Evolutionary conservation across 2,888 invertebrate species (phyloP).

Genomic region (Pheosia gnoma): DNA sequence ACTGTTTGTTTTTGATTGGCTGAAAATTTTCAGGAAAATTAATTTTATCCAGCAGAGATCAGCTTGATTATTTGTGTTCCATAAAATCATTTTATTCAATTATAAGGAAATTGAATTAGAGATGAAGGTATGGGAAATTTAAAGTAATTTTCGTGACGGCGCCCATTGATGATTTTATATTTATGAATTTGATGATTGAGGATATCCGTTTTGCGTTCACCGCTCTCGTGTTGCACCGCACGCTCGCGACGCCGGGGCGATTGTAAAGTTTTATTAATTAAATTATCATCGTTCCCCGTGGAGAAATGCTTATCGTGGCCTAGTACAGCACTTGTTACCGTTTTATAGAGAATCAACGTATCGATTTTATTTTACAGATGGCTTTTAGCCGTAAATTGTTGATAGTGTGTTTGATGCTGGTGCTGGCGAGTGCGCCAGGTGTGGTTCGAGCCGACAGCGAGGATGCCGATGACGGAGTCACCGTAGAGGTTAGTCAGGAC

Average conservation of each 20-base stretch:
- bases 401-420: slow-evolving; percentile 58
- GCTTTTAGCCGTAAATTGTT: slow-evolving; percentile 60
- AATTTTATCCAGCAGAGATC: slow-evolving; percentile 39
- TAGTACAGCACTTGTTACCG: slow-evolving; percentile 12
- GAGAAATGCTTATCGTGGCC: slow-evolving; percentile 15
- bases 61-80: background rate
- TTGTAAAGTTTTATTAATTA: slow-evolving; percentile 34
- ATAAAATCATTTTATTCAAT: background rate
- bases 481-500: slow-evolving; percentile 69
- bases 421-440: slow-evolving; percentile 50
- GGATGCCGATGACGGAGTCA: slow-evolving; percentile 63
- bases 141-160: background rate
- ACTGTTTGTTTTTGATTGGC: slow-evolving; percentile 81
- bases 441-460: slow-evolving; percentile 51
- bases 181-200: slow-evolving; percentile 48
- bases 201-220: slow-evolving; percentile 73
- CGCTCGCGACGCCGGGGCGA: background rate
- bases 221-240: slow-evolving; percentile 22
- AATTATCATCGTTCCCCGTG: slow-evolving; percentile 30
- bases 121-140: slow-evolving; percentile 6
- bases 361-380: slow-evolving; percentile 64
- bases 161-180: slow-evolving; percentile 4
- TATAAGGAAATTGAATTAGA: background rate
- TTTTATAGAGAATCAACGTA: slow-evolving; percentile 13
- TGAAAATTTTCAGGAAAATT: slow-evolving; percentile 63